Base-by-base conservation (phyloP, 2,888 invertebrate species). In the Apantesis nais region DNA sequence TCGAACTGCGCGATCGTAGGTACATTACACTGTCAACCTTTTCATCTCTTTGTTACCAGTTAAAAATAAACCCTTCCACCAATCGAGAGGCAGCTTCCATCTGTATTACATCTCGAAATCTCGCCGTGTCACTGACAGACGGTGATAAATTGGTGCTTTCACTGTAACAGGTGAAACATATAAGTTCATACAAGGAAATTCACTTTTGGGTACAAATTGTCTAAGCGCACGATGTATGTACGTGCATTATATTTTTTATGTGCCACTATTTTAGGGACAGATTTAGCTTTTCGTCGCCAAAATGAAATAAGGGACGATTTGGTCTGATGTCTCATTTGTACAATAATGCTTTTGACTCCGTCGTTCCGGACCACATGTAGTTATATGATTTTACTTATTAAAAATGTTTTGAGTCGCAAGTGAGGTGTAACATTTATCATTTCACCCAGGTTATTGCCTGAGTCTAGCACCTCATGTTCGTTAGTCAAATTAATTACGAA, bases 61-160 rank as follows among this genome's bases (percentile, higher is more conserved):
- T 29, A 8, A 58, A 16, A 34, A 39, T 39, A 22, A 12, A 41
- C 60, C 22, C 7, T 39, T 39, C 41, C 29, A 16, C 3, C 31
- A 66, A 19, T 44, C 25, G 44, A 48, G 31, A 64, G 64, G 7
- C 52, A 58, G 58, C 25, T 44, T 58, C 58, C 58, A 58, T 31
- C 64, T 41, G 29, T 41, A 60, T 62, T 19, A 66, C 25, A 52
- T 29, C 52, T 66, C 19, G 39, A 71, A 63, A 67, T 60, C 60
- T 31, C 19, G 11, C 9, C 8, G 48, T 52, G 67, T 41, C 67
- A 60, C 31, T 39, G 64, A 60, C 48, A 64, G 39, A 65, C 48
- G 29, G 39, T 67, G 71, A 71, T 61, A 67, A 67, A 71, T 71
- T 37, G 64, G 19, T 61, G 39, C 55, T 71, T 31, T 41, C 44